These are phyloP conservation scores for Paragorgia papillata DNA, from an alignment of 92 coral and sea anemone species.

Conservation along the genomic window DNA sequence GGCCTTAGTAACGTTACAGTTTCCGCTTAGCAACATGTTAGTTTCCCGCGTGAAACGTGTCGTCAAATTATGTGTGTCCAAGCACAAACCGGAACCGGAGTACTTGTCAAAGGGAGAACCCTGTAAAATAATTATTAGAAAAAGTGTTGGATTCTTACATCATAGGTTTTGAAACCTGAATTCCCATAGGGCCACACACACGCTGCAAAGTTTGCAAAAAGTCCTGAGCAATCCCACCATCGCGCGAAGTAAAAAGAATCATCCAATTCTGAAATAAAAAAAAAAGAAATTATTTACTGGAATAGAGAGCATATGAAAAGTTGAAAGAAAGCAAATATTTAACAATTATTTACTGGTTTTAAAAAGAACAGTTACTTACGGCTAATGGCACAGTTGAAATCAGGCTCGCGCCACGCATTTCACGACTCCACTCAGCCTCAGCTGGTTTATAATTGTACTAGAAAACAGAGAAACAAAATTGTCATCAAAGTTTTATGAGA, in stretches of 20 bases:
- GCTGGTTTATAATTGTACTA: slow-evolving; percentile 74
- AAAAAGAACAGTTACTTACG: not conserved
- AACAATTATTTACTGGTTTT: too few species aligned
- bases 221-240: slow-evolving; percentile 62
- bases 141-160: slow-evolving; percentile 64
- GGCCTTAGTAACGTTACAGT: too few species aligned
- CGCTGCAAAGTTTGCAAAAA: slow-evolving; percentile 65
- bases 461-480: not conserved
- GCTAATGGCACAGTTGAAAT: slow-evolving; percentile 65
- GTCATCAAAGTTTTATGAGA: too few species aligned
- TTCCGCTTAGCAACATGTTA: too few species aligned
- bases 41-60: too few species aligned
- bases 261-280: slow-evolving; percentile 61
- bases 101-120: too few species aligned
- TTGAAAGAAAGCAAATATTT: not conserved
- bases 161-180: slow-evolving; percentile 21
- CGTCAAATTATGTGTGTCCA: too few species aligned
- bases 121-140: too few species aligned
- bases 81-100: too few species aligned
- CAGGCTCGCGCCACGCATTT: slow-evolving; percentile 77
- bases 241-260: slow-evolving; percentile 57
- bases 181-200: slow-evolving; percentile 97
- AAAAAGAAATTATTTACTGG: not conserved
- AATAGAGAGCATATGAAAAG: too few species aligned
- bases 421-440: slow-evolving; percentile 89